phyloP scores from a whole-genome alignment of 2,113 vertebrate species.

The Epinephelus fuscoguttatus region DNA sequence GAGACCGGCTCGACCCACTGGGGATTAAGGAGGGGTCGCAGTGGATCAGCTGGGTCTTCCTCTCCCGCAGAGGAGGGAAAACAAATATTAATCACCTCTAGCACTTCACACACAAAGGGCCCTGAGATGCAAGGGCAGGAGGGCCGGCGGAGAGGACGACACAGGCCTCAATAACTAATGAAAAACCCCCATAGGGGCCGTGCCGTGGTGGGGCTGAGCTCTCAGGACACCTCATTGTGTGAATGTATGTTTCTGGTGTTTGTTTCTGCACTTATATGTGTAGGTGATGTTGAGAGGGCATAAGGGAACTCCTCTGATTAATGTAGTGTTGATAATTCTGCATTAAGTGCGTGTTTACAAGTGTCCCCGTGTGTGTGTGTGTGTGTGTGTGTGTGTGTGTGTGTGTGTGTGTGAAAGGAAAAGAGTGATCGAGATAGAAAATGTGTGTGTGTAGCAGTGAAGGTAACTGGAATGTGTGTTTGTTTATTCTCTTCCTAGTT shows the following conservation, averaged over 20 bases:
- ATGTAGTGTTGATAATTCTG: slow-evolving; percentile 13
- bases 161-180: slow-evolving; percentile 60
- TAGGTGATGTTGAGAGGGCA: not conserved
- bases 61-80: slow-evolving; percentile 81
- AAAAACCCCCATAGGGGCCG: slow-evolving; percentile 55
- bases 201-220: slow-evolving; percentile 10
- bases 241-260: slow-evolving; percentile 43
- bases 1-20: slow-evolving; percentile 58
- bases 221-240: slow-evolving; percentile 45
- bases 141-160: slow-evolving; percentile 55
- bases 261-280: not conserved
- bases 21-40: slow-evolving; percentile 80
- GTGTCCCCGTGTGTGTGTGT: not conserved
- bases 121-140: slow-evolving; percentile 58
- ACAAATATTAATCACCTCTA: slow-evolving; percentile 87
- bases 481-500: slow-evolving; percentile 61
- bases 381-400: not conserved
- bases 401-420: not conserved
- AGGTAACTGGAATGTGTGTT: slow-evolving; percentile 54
- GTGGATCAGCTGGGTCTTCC: slow-evolving; percentile 82
- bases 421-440: not conserved
- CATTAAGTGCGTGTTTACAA: not conserved
- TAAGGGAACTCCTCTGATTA: not conserved
- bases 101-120: slow-evolving; percentile 80
- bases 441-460: not conserved